phyloP scores from a whole-genome alignment of 2,797 vertebrate species.

The Thalassophryne amazonica region DNA sequence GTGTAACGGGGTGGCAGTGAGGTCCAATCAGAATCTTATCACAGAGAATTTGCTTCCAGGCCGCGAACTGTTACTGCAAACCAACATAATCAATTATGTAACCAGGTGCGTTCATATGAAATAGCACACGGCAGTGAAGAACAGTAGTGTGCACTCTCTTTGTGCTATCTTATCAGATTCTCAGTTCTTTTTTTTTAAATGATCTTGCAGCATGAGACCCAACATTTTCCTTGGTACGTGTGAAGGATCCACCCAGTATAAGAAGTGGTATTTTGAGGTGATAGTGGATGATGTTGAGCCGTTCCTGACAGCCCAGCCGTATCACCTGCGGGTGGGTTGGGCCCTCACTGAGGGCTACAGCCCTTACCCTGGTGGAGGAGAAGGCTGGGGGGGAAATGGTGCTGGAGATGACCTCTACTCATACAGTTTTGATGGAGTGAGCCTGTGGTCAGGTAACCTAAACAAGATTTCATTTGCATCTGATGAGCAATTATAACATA shows the following conservation, averaged over 20 bases:
- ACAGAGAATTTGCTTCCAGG: conserved; percentile 93
- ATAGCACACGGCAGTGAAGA: not conserved
- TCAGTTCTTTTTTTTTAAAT: not conserved
- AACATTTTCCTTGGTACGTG: conserved; percentile 92
- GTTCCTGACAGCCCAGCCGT: conserved; percentile 83
- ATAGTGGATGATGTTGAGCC: conserved; percentile 88
- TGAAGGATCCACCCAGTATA: conserved; percentile 90
- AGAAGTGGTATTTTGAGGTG: conserved; percentile 93
- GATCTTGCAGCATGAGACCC: conserved; percentile 84
- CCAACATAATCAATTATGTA: conserved; percentile 90
- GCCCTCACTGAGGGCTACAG: conserved; percentile 91
- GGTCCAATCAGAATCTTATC: conserved; percentile 96
- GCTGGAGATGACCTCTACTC: conserved; percentile 93
- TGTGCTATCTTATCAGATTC: not conserved
- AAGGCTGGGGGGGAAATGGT: conserved; percentile 91
- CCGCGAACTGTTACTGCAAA: conserved; percentile 91
- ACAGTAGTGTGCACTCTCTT: not conserved
- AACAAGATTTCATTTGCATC: not conserved
- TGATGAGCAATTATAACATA: no score
- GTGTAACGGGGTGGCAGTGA: conserved; percentile 93
- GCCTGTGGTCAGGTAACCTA: conserved; percentile 89
- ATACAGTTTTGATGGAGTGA: conserved; percentile 88
- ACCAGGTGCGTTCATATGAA: conserved; percentile 79
- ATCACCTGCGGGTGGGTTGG: conserved; percentile 90
- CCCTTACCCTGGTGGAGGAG: conserved; percentile 91